Evolutionary conservation across 2,888 invertebrate species (phyloP), one percentile per base, ranked within the genome.

Genomic region (Eupeodes luniger): DNA sequence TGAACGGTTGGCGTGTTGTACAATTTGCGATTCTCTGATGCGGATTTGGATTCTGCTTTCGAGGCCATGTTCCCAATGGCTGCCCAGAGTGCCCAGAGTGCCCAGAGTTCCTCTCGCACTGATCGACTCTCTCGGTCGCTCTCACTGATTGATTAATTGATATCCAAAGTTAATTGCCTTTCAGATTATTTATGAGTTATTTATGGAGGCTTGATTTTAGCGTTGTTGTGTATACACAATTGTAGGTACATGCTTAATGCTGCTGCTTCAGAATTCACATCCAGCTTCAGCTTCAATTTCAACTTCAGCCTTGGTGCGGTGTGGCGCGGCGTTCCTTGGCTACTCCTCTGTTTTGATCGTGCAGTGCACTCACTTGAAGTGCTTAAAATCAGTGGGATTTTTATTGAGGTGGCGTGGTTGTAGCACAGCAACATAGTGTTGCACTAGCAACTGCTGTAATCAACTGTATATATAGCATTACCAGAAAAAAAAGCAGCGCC

Each of bases 91-190:
- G 61, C 61, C 40, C n/a, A 44, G 10, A 49, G 61, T 16, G 19
- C 40, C 79, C 12, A 53, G 16, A 66, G 61, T 76, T 82, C 72
- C 89, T 85, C 79, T 78, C 85, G 11, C 53, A 67, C 85, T 80
- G 85, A 82, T 84, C 82, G 67, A 86, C 86, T 81, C 70, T 83
- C 87, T 88, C 90, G 89, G 85, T 88, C 90, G 90, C 86, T 85
- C 90, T 90, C 67, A 85, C 90, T 91, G 91, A 91, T 91, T 91
- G 91, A 91, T 91, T 91, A 91, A 91, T 91, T 91, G 91, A 91
- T 91, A 91, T 91, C 91, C 90, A 90, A 91, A 91, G 91, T 91
- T 91, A 91, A 91, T 91, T 91, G 91, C 91, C 91, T 91, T 91
- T 91, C 90, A 90, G 91, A 90, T 91, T 90, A 91, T 91, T 91